Conservation (phyloP, 2,113 vertebrate species). For the Crotophaga sulcirostris region DNA sequence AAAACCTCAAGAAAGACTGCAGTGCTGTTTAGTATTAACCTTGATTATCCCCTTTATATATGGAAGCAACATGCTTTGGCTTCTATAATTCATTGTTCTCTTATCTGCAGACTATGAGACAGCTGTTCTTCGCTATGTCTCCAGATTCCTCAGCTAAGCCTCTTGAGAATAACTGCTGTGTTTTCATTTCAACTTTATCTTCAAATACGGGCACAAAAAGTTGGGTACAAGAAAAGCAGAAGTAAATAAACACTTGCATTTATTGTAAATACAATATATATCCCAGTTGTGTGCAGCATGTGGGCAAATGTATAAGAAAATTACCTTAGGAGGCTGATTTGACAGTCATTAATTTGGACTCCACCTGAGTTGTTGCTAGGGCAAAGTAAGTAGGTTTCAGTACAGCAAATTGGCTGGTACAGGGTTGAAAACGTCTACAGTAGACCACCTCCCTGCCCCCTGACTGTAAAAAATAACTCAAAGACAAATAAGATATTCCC, state of each 20-base stretch:
- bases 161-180: not conserved
- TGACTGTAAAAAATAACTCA: not conserved
- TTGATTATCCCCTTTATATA: not conserved
- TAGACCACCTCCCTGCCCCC: accelerated
- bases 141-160: not conserved
- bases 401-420: not conserved
- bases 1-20: not conserved
- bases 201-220: not conserved
- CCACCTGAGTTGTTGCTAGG: not conserved
- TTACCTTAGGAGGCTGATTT: not conserved
- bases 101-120: not conserved
- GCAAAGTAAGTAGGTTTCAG: not conserved
- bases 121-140: not conserved
- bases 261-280: not conserved
- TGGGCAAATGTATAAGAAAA: not conserved
- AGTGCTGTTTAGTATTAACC: not conserved
- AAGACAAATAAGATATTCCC: not conserved
- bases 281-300: not conserved
- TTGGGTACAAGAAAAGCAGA: not conserved
- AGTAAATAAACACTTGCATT: not conserved
- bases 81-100: not conserved
- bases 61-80: not conserved
- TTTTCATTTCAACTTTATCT: not conserved
- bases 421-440: not conserved
- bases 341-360: not conserved